Evolutionary conservation across 2,888 invertebrate species (phyloP).

Genomic region (Meghimatium bilineatum): DNA sequence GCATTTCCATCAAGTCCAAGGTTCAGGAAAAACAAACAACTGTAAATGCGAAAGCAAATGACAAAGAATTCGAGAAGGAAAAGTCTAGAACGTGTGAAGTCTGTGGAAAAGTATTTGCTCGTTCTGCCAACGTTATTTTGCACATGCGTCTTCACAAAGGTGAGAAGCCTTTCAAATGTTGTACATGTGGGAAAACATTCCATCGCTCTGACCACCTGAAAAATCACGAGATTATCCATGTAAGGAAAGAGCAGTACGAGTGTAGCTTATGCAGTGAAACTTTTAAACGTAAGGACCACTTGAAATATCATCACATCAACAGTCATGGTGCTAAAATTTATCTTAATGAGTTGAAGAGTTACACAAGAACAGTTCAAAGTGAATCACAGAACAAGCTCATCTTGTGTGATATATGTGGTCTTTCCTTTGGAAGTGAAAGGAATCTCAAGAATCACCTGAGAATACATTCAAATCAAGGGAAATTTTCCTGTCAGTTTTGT

Average conservation of each 20-base stretch:
- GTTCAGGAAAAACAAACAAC: background rate
- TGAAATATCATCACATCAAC: slow-evolving; percentile 45
- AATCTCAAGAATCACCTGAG: slow-evolving; percentile 31
- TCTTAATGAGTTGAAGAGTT: slow-evolving; percentile 34
- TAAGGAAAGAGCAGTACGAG: background rate
- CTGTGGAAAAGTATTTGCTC: slow-evolving; percentile 46
- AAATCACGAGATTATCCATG: slow-evolving; percentile 35
- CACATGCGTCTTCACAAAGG: slow-evolving; percentile 50
- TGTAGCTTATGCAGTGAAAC: slow-evolving; percentile 41
- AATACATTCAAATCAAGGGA: slow-evolving; percentile 30
- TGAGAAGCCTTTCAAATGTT: slow-evolving; percentile 48
- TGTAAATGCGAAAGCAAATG: background rate
- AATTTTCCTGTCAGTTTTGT: slow-evolving; percentile 44
- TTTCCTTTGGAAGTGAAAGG: slow-evolving; percentile 24
- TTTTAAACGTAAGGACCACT: slow-evolving; percentile 33
- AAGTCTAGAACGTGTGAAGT: slow-evolving; percentile 36
- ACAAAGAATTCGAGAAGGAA: background rate
- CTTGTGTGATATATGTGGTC: slow-evolving; percentile 43
- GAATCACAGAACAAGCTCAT: background rate
- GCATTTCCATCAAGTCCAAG: background rate
- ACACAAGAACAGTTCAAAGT: slow-evolving; percentile 5
- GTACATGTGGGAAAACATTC: slow-evolving; percentile 41
- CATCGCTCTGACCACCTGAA: slow-evolving; percentile 46
- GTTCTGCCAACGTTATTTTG: slow-evolving; percentile 32
- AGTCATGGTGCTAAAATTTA: slow-evolving; percentile 40